Base-by-base conservation (phyloP, 2,797 vertebrate genomes). In the Salarias fasciatus region DNA sequence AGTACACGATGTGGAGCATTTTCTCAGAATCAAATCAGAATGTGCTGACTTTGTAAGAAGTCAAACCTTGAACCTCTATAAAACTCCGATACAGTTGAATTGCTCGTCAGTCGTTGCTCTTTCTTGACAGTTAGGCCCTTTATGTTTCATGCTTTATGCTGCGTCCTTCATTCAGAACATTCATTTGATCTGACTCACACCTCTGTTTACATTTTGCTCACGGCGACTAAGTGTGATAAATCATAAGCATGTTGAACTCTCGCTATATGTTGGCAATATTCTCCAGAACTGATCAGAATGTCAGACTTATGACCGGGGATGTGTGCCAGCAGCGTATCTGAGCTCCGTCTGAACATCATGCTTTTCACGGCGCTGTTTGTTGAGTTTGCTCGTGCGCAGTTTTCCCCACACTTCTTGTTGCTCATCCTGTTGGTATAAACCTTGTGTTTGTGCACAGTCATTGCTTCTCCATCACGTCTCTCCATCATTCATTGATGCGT, bases 401-500 rank as follows among this genome's bases (percentile, higher is more conserved):
- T 33, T 60, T 55, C 61, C 2, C 13, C n/a, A 8, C 44, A 44
- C n/a, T 24, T 6, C n/a, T 24, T 6, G 18, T 60, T 3, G 44
- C 51, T 75, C 42, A 53, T 62, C 60, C 33, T 65, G n/a, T 63
- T 43, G 47, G 63, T 75, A 53, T 67, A 67, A 49, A 69, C 60
- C 37, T 59, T 45, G 58, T 83, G n/a, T 64, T 74, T 55, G 55
- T 75, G 76, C 68, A 53, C 49, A 76, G 59, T 86, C 86, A 79
- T 74, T 82, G 89, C 88, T 81, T 87, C 69, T 81, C 69, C 88
- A 84, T 88, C 65, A 47, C 55, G 44, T 85, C 78, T 64, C 54
- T 74, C 77, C 86, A 86, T 88, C 83, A 87, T 86, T 92, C 90
- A 92, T 88, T 86, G 80, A 87, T 86, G 81, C 89, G 60, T 90